A percentile compares a stretch with the other conserved stretches of the same genome.
These are phyloP conservation scores for Drosophila setifemur DNA, from an alignment of 1,140 invertebrate species.

Conservation along the genomic window DNA sequence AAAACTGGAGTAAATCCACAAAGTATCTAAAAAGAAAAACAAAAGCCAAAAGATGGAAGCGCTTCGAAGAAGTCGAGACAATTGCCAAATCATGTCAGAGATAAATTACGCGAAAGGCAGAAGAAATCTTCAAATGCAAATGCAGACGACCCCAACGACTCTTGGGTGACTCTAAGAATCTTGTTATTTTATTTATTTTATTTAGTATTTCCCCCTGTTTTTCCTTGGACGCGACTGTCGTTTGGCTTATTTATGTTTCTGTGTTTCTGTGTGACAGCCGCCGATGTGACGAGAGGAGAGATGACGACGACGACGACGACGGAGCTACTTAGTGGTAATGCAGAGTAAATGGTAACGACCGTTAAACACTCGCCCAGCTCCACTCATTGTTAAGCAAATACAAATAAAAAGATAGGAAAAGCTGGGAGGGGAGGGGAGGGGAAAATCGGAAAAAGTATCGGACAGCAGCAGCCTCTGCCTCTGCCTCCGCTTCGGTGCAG, in stretches of 20 bases:
- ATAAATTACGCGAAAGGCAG: conserved; percentile 60
- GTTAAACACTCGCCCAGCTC: conserved; percentile 43
- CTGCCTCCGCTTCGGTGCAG: too few relatives aligned
- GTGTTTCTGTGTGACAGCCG: conserved; percentile 41
- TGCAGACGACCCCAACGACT: conserved; percentile 24
- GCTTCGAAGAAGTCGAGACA: conserved; percentile 1
- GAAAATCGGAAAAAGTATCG: neutral
- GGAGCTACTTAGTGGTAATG: conserved; percentile 62
- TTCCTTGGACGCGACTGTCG: conserved; percentile 30
- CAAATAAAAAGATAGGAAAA: too few relatives aligned
- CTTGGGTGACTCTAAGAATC: conserved; percentile 25
- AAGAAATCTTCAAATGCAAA: conserved; percentile 48
- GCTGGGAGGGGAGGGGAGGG: too few relatives aligned
- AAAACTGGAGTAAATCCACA: conserved; percentile 12
- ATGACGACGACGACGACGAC: conserved; percentile 13
- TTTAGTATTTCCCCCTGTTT: too few relatives aligned
- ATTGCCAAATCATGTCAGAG: conserved; percentile 54
- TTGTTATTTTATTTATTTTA: too few relatives aligned
- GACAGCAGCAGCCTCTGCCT: too few relatives aligned
- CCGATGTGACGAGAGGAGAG: neutral
- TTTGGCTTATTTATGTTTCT: conserved; percentile 67
- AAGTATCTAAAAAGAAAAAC: neutral
- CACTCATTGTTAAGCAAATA: conserved; percentile 30
- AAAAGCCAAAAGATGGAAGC: neutral
- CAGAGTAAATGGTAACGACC: conserved; percentile 7